Evolutionary conservation across 2,113 vertebrate species (phyloP).

Genomic region (Heterotilapia buettikoferi): DNA sequence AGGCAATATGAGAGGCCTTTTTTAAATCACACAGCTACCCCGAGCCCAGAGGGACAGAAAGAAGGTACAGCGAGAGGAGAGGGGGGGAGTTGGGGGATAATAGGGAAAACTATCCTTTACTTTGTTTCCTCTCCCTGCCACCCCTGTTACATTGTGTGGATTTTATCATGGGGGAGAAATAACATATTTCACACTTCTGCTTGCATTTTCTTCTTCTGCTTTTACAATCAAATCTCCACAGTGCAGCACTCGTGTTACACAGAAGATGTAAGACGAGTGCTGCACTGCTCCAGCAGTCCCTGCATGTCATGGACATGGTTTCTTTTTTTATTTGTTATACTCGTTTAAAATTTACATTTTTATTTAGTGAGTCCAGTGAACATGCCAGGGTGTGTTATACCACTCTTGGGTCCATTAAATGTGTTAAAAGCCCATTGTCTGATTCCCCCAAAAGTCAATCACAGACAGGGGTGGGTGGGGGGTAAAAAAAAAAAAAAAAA

Average conservation of each 20-base stretch:
- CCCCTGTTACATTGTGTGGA: not conserved
- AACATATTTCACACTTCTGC: not conserved
- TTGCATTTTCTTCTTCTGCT: not conserved
- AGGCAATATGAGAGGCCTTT: slow-evolving; percentile 71
- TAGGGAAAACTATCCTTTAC: slow-evolving; percentile 46
- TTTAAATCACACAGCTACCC: slow-evolving; percentile 63
- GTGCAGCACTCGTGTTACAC: not conserved
- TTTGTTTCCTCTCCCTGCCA: slow-evolving; percentile 36
- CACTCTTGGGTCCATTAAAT: slow-evolving; percentile 50
- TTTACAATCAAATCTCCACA: not conserved
- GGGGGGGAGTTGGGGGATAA: not conserved
- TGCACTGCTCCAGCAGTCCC: not conserved
- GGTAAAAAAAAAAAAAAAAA: not conserved
- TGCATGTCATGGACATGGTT: not conserved
- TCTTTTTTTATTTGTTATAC: slow-evolving; percentile 18
- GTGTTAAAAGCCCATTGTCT: slow-evolving; percentile 47
- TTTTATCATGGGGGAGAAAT: not conserved
- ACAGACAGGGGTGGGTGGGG: not conserved
- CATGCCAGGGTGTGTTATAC: slow-evolving; percentile 1
- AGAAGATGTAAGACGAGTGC: not conserved
- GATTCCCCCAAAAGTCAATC: slow-evolving; percentile 50
- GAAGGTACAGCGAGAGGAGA: slow-evolving; percentile 1
- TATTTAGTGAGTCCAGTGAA: not conserved
- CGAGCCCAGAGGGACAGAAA: slow-evolving; percentile 49
- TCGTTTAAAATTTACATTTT: slow-evolving; percentile 38